Percentiles rank a stretch among this genome's conserved stretches.
These are phyloP conservation scores for Atethmia centrago DNA, from an alignment of 2,888 invertebrate species.

Conservation along the genomic window DNA sequence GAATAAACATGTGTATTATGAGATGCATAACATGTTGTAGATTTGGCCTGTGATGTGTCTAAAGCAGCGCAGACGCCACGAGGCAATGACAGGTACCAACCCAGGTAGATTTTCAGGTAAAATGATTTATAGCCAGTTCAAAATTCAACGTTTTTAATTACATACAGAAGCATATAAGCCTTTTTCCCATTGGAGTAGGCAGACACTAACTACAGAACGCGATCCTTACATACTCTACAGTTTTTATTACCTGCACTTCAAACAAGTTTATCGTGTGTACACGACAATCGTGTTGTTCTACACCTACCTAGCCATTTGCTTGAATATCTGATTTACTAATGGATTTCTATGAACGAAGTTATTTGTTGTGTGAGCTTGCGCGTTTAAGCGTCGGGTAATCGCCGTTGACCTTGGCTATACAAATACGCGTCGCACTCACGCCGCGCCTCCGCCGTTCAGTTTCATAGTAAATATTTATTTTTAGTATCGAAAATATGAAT, in stretches of 20 bases:
- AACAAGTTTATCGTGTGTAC: slow-evolving; percentile 18
- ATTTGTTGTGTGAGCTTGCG: slow-evolving; percentile 26
- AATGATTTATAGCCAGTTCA: no score
- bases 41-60: not conserved
- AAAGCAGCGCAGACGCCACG: not conserved
- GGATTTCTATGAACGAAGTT: slow-evolving; percentile 54
- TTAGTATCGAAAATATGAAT: no score
- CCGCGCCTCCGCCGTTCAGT: no score
- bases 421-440: no score
- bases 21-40: not conserved
- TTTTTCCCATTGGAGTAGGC: not conserved
- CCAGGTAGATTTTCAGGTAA: not conserved
- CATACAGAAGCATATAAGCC: not conserved
- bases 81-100: not conserved
- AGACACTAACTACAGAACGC: not conserved
- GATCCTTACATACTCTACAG: no score
- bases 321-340: slow-evolving; percentile 57
- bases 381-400: no score
- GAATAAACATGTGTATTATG: not conserved
- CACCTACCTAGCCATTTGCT: slow-evolving; percentile 19
- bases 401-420: no score
- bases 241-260: not conserved
- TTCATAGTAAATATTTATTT: no score
- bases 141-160: not conserved
- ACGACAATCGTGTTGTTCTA: slow-evolving; percentile 26